phyloP scores from a whole-genome alignment of 2,888 invertebrate genomes.

The Cheilosia vulpina region DNA sequence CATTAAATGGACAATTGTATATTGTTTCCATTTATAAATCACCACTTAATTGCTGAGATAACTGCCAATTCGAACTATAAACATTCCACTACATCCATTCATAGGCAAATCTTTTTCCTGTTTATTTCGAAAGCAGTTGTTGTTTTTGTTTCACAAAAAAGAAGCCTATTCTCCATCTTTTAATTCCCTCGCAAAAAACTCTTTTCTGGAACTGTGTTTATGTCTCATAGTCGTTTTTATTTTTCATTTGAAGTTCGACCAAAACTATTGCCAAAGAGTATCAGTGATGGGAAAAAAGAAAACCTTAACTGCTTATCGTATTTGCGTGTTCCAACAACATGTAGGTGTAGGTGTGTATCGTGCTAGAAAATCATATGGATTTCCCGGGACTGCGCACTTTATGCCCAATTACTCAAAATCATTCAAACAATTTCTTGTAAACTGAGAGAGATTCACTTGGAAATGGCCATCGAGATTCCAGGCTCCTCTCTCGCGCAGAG shows the following conservation, averaged over 20 bases:
- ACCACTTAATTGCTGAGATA: background rate
- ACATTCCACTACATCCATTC: constrained; percentile 12
- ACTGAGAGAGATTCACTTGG: constrained; percentile 52
- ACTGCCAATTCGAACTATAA: constrained; percentile 11
- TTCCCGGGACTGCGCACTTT: constrained; percentile 53
- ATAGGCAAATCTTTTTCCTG: constrained; percentile 4
- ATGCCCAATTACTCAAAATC: constrained; percentile 30
- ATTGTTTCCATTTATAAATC: background rate
- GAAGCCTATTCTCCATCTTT: constrained; percentile 2
- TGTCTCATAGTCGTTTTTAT: constrained; percentile 13
- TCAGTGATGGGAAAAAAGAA: constrained; percentile 20
- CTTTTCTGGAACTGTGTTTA: constrained; percentile 63
- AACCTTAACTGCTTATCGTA: constrained; percentile 55
- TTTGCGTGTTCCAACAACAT: constrained; percentile 41
- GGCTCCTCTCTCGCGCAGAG: constrained; percentile 46
- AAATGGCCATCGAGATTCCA: constrained; percentile 43
- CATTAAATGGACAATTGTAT: background rate
- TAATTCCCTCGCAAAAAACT: constrained; percentile 42
- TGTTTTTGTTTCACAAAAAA: constrained; percentile 17
- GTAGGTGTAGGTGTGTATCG: constrained; percentile 47
- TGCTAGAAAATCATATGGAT: constrained; percentile 67
- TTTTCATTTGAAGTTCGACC: constrained; percentile 6
- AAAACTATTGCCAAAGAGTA: constrained; percentile 1
- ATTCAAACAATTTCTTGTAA: constrained; percentile 36
- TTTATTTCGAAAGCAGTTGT: constrained; percentile 26